Percentiles rank a stretch among this genome's conserved stretches.
Evolutionary conservation across 2,797 vertebrate genomes (phyloP).

Genomic region (Tiaroga cobitis): DNA sequence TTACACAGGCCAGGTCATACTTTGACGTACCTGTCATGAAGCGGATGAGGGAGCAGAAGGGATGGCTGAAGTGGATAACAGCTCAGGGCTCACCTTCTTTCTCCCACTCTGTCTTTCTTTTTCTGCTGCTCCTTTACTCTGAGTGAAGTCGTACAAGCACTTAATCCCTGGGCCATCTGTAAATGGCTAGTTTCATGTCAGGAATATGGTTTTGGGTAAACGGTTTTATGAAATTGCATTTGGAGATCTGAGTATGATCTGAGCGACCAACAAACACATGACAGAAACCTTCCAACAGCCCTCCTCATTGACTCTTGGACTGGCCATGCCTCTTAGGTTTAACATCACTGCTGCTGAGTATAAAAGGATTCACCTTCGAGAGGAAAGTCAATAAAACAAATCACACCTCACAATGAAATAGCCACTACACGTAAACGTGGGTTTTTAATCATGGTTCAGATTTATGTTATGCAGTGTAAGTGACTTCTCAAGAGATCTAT

Average conservation of each 20-base stretch:
- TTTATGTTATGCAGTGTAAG: slow-evolving; percentile 3
- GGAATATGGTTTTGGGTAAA: slow-evolving; percentile 40
- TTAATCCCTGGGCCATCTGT: slow-evolving; percentile 23
- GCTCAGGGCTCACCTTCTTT: background rate
- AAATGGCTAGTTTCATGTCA: slow-evolving; percentile 27
- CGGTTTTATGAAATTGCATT: slow-evolving; percentile 27
- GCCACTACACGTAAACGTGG: slow-evolving; percentile 11
- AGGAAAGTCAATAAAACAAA: slow-evolving; percentile 38
- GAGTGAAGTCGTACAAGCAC: slow-evolving; percentile 17
- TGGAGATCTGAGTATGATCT: slow-evolving; percentile 27
- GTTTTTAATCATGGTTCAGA: slow-evolving; percentile 20
- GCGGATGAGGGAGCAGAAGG: background rate
- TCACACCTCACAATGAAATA: slow-evolving; percentile 6
- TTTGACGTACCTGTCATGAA: slow-evolving; percentile 44
- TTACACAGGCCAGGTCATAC: background rate
- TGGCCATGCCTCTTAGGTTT: slow-evolving; percentile 6
- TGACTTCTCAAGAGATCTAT: background rate
- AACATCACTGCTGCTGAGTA: slow-evolving; percentile 15
- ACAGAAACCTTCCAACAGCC: slow-evolving; percentile 3
- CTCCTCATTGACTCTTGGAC: background rate
- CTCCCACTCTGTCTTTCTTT: background rate
- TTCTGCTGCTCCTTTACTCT: background rate
- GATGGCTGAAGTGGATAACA: background rate
- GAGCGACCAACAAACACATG: slow-evolving; percentile 9
- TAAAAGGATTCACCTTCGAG: slow-evolving; percentile 31